Evolutionary conservation across 2,113 vertebrate species (phyloP), one percentile per base, ranked within the genome.

Genomic region (Paraplagusia blochii): DNA sequence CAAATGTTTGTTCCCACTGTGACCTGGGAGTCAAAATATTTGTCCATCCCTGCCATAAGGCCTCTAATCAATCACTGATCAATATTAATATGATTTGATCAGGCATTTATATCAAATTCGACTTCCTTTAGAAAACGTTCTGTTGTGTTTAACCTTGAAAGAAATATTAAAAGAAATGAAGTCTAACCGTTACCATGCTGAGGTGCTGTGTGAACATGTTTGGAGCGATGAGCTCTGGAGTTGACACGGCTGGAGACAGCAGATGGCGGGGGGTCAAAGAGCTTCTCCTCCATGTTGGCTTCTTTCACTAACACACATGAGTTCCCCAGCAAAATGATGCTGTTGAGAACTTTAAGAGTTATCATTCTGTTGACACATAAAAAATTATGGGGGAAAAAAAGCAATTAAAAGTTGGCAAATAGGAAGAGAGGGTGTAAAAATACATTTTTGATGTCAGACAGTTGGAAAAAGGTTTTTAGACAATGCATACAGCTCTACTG

Each of bases 201-300:
- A 1, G 70, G 50, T 49, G 88, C 49, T 14, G 54, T 52, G 55
- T 66, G 69, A 67, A 90, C 90, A 49, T 86, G 84, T 73, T 90
- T 93, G 85, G 80, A 84, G 6, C 84, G 83, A 61, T 93, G 88
- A 16, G 92, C 74, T 83, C 92, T 93, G 65, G 88, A 92, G 81
- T 90, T 83, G 1, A 83, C 72, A 18, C 93, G 93, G 69, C 94
- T 91, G 9, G 94, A 91, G 3, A 85, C 85, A 14, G 81, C 79
- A 17, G 90, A 74, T 0, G 90, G 75, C 2, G 94, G 86, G n/a
- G 91, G 90, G 72, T 92, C 87, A 9, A 93, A 95, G 56, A 99
- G 83, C 81, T 98, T 99, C 44, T 99, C 94, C 63, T 99, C 97
- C 95, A 99, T 98, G 60, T 97, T 94, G 73, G 97, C 97, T 44